Conservation (phyloP, 2,797 vertebrate species). For the Alauda arvensis region DNA sequence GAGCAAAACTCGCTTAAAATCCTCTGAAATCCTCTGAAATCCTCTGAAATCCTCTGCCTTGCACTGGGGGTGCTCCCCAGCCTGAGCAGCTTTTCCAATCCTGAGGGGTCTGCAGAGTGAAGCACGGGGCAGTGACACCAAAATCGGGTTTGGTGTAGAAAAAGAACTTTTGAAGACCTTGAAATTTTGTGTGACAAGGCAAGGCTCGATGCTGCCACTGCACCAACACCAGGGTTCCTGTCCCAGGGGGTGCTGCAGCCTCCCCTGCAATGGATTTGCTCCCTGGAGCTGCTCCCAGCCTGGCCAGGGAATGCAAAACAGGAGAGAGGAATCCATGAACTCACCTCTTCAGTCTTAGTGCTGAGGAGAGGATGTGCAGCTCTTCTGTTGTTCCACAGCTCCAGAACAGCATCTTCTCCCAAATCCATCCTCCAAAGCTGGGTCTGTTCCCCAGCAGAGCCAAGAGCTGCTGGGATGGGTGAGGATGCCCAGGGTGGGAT, state of each 20-base stretch:
- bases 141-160: not conserved
- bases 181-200: not conserved
- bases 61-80: not conserved
- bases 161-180: not conserved
- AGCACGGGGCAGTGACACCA: not conserved
- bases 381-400: accelerated
- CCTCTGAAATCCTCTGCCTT: not conserved
- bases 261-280: not conserved
- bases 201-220: not conserved
- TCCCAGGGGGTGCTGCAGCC: not conserved
- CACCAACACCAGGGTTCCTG: not conserved
- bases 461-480: not conserved
- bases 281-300: not conserved
- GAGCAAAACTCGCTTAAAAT: not conserved
- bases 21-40: not conserved
- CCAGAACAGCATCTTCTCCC: not conserved
- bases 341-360: not conserved
- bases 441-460: not conserved
- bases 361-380: not conserved
- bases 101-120: not conserved
- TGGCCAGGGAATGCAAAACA: not conserved
- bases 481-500: no score
- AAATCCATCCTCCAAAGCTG: accelerated
- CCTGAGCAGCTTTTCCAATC: not conserved
- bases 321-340: not conserved